phyloP scores from a whole-genome alignment of 2,888 invertebrate species.

The Torymus auratus region DNA sequence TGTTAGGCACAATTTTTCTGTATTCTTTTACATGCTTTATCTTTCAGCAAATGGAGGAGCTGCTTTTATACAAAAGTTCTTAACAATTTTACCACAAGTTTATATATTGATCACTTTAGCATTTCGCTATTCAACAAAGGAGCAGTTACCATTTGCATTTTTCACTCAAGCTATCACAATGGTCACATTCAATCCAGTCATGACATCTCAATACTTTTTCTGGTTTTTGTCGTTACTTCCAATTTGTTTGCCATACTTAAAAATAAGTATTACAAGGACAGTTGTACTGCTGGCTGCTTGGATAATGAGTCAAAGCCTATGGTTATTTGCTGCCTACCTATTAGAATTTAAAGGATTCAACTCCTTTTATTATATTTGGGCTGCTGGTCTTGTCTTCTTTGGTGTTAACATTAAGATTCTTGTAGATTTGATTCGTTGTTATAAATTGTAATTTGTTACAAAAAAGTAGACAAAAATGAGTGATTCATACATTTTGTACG shows the following conservation, averaged over 20 bases:
- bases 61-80: conserved; percentile 81
- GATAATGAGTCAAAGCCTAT: conserved; percentile 86
- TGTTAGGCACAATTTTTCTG: conserved; percentile 95
- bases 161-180: conserved; percentile 91
- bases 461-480: neutral
- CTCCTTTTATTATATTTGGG: conserved; percentile 90
- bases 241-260: conserved; percentile 85
- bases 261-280: conserved; percentile 78
- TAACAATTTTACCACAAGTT: conserved; percentile 84
- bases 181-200: conserved; percentile 95
- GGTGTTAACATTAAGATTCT: conserved; percentile 86
- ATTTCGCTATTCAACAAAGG: conserved; percentile 80
- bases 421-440: conserved; percentile 78
- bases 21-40: conserved; percentile 95
- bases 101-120: conserved; percentile 83
- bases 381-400: conserved; percentile 90
- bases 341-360: conserved; percentile 92
- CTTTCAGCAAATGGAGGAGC: conserved; percentile 81
- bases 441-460: conserved; percentile 44
- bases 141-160: conserved; percentile 89
- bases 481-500: conserved; percentile 23
- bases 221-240: conserved; percentile 97
- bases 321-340: conserved; percentile 94
- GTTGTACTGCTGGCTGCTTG: conserved; percentile 80
- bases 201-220: conserved; percentile 97